Conservation (phyloP, 2,888 invertebrate species). For the Polydrusus pterygomalis region DNA sequence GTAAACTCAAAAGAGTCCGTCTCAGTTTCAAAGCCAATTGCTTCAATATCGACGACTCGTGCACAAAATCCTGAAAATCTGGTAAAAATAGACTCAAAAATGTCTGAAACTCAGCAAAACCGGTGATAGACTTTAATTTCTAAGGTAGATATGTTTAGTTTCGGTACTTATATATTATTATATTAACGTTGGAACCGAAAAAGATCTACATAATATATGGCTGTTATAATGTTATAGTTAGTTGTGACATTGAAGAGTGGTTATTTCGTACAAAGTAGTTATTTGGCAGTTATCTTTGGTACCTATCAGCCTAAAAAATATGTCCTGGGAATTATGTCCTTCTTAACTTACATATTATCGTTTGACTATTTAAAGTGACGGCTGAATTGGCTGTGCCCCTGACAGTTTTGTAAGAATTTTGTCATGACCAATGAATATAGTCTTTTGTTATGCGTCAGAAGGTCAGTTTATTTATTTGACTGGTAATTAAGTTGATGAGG, state of each 20-base stretch:
- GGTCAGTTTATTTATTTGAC: too few relatives aligned
- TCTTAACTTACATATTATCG: too few relatives aligned
- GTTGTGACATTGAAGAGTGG: background rate
- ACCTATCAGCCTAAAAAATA: background rate
- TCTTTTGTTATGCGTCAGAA: too few relatives aligned
- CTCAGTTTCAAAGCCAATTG: background rate
- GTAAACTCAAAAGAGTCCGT: background rate
- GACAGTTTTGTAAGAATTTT: too few relatives aligned
- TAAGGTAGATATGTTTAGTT: background rate
- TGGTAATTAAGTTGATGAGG: too few relatives aligned
- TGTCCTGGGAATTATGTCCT: too few relatives aligned
- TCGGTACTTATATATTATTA: background rate
- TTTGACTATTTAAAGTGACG: too few relatives aligned
- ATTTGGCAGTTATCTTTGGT: background rate
- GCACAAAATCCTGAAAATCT: conserved; percentile 9
- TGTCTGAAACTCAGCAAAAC: conserved; percentile 8
- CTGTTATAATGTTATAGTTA: conserved; percentile 30
- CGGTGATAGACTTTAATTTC: conserved; percentile 41
- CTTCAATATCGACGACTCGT: background rate
- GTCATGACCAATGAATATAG: too few relatives aligned
- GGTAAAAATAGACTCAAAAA: background rate
- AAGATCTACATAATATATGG: conserved; percentile 5
- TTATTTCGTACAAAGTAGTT: conserved; percentile 4
- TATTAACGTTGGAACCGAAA: background rate
- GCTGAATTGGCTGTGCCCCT: too few relatives aligned